Evolutionary conservation across 2,113 vertebrate species (phyloP), one percentile per base, ranked within the genome.

Genomic region (Noctilio leporinus): DNA sequence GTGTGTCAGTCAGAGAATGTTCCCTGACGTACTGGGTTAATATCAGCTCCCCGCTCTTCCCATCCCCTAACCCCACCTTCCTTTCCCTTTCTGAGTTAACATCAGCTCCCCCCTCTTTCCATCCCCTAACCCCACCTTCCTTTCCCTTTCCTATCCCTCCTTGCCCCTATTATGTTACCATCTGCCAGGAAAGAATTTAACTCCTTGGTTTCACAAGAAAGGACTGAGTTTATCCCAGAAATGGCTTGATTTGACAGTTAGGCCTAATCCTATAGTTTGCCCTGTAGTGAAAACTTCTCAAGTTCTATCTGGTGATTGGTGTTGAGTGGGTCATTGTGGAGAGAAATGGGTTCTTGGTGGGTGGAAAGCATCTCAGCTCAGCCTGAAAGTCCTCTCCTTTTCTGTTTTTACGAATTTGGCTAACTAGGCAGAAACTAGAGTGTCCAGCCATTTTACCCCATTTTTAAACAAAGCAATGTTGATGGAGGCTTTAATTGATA

Each of bases 111-210:
- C 59, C 1, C 30, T 49, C 47, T 84, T n/a, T 35, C 26, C 7
- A 24, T 64, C 35, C 8, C 30, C 12, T 38, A 82, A 12, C 28
- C 7, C 38, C 47, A 43, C 14, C 30, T 11, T 0, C 35, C 45
- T 70, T 51, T 76, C 24, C 8, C 45, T 49, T 38, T 26, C 10
- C 24, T 64, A 57, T 11, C 19, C 40, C 26, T 2, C 40, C 51
- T 85, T 62, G 47, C 49, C 30, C n/a, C n/a, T n/a, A n/a, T n/a
- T n/a, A n/a, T n/a, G 30, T 67, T 83, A 24, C 83, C 77, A 35
- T 81, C 47, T 86, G 62, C 82, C 89, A 85, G 95, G 57, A 78
- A 91, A 92, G 47, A 94, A 73, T 69, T 96, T 89, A 96, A 92
- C 73, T 93, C 75, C 35, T 96, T 86, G 40, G 10, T 96, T 96